Evolutionary conservation across 2,113 vertebrate genomes (phyloP).

Genomic region (Sakesphorus luctuosus): DNA sequence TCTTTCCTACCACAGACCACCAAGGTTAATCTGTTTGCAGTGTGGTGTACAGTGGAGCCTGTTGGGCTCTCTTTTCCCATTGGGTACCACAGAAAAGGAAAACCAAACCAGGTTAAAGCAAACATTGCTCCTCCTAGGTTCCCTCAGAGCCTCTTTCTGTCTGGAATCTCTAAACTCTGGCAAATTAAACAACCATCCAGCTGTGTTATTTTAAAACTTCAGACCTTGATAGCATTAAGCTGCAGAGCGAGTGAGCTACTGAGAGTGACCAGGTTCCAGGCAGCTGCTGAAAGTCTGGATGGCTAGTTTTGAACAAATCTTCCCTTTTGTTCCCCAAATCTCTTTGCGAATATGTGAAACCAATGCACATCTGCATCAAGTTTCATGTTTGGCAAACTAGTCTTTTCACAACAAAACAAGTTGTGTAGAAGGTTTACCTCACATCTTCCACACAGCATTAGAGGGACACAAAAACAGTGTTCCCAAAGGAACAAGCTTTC

Average conservation of each 20-base stretch:
- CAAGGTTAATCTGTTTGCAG: background rate
- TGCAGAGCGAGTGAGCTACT: background rate
- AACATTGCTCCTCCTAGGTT: background rate
- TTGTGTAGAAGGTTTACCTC: background rate
- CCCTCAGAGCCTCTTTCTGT: constrained; percentile 7
- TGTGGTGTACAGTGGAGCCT: background rate
- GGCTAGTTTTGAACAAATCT: background rate
- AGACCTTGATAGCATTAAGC: background rate
- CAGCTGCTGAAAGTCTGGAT: background rate
- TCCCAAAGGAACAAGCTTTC: background rate
- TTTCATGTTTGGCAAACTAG: background rate
- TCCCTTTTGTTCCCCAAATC: background rate
- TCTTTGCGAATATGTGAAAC: background rate
- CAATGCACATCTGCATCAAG: background rate
- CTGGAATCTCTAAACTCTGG: background rate
- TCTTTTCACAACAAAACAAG: background rate
- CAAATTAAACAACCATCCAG: constrained; percentile 21
- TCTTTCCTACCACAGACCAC: background rate
- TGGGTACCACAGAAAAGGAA: constrained; percentile 13
- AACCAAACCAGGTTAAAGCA: constrained; percentile 24
- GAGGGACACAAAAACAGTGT: background rate
- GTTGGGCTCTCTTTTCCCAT: background rate
- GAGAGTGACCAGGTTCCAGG: background rate
- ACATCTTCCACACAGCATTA: background rate
- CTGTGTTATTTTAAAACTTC: constrained; percentile 33